These are phyloP conservation scores for Simalia tracyae DNA, from an alignment of 2,797 vertebrate species.

Conservation along the genomic window DNA sequence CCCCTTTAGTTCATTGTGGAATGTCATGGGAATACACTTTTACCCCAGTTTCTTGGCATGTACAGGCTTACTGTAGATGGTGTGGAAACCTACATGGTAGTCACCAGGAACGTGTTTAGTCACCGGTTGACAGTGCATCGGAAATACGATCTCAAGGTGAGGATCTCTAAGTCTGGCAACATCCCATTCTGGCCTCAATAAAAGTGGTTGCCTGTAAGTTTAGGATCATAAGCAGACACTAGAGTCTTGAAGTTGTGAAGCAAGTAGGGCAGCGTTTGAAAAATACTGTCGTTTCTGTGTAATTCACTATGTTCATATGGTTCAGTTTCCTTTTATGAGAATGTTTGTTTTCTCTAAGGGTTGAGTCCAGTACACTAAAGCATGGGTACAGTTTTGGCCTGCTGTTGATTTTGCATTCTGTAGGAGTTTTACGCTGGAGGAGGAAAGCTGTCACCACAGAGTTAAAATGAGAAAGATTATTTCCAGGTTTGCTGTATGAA, in stretches of 20 bases:
- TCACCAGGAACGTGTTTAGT: slow-evolving; percentile 93
- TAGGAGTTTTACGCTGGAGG: not conserved
- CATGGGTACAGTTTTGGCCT: not conserved
- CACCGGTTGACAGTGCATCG: slow-evolving; percentile 90
- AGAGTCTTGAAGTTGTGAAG: not conserved
- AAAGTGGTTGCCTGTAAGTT: not conserved
- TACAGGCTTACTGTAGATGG: slow-evolving; percentile 92
- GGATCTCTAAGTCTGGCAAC: not conserved
- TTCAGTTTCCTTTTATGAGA: not conserved
- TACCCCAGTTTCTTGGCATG: slow-evolving; percentile 95
- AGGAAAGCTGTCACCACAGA: not conserved
- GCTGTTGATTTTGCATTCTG: not conserved
- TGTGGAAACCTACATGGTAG: slow-evolving; percentile 95
- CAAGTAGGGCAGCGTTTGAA: not conserved
- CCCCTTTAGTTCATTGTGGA: slow-evolving; percentile 88
- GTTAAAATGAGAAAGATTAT: not conserved
- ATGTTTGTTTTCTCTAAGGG: not conserved
- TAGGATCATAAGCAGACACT: not conserved
- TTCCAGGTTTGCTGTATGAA: not conserved
- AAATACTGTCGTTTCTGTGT: not conserved
- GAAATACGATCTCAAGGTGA: slow-evolving; percentile 94
- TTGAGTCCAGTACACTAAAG: not conserved
- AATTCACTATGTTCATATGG: not conserved
- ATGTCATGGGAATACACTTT: slow-evolving; percentile 91
- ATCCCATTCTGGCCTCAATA: not conserved